Conservation (phyloP, 2,113 vertebrate genomes). For the Microcebus murinus region DNA sequence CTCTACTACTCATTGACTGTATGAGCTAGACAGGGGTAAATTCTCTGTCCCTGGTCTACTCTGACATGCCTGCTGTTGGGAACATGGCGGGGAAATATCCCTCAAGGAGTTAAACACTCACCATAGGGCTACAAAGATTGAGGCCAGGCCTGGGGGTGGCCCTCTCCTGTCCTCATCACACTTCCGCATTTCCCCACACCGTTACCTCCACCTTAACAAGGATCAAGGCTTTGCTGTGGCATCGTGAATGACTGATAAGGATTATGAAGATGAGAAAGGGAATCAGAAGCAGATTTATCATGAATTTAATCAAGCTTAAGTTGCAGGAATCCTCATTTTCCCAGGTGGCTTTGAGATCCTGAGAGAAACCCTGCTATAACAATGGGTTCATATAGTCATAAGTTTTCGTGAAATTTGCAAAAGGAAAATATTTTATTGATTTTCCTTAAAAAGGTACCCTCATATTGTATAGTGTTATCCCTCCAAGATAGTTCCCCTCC, state of each 20-base stretch:
- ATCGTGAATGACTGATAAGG: not conserved
- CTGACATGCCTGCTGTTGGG: not conserved
- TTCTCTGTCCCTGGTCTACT: not conserved
- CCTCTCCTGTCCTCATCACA: not conserved
- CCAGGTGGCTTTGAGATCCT: not conserved
- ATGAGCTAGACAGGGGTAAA: not conserved
- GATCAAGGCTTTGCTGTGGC: not conserved
- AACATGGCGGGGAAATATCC: not conserved
- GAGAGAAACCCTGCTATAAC: not conserved
- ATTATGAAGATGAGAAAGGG: not conserved
- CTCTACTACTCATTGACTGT: not conserved
- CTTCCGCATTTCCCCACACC: not conserved
- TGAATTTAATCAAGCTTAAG: not conserved
- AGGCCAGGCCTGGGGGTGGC: not conserved
- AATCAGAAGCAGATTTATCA: not conserved
- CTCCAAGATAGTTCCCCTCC: not conserved
- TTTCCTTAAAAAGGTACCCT: not conserved
- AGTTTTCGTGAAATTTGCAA: slow-evolving; percentile 7
- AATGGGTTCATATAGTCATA: not conserved
- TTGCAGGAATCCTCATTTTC: not conserved
- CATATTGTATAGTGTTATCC: not conserved
- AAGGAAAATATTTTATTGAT: not conserved
- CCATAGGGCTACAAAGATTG: not conserved
- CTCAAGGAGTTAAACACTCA: not conserved
- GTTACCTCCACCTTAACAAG: not conserved